These are phyloP conservation scores for Diplosoma virens DNA, from an alignment of 23 tunicate species.

Conservation along the genomic window DNA sequence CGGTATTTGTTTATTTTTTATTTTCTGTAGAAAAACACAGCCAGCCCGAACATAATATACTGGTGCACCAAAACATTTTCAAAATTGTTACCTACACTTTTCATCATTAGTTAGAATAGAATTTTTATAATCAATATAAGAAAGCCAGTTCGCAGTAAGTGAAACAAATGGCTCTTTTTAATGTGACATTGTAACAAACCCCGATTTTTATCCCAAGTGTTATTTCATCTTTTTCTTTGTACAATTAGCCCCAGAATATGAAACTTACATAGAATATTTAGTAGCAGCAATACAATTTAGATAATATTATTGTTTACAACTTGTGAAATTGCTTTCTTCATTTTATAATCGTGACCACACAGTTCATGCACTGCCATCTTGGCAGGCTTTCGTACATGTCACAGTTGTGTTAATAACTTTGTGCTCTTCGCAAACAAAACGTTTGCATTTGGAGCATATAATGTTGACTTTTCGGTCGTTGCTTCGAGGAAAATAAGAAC, in stretches of 20 bases:
- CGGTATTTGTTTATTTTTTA: background rate
- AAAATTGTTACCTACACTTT: background rate
- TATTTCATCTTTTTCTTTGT: background rate
- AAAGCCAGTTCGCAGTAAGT: background rate
- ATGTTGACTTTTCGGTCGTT: no score
- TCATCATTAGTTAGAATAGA: background rate
- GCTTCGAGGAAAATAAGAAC: no score
- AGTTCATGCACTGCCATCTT: slow-evolving; percentile 24
- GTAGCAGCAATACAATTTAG: background rate
- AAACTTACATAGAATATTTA: background rate
- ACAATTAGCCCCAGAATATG: background rate
- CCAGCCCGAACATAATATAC: background rate
- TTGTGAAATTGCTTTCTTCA: background rate
- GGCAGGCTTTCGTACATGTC: slow-evolving; percentile 8
- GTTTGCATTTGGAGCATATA: slow-evolving; percentile 27
- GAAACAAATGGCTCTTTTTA: background rate
- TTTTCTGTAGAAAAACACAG: background rate
- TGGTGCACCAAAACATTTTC: background rate
- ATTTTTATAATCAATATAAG: background rate
- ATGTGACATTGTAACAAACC: background rate
- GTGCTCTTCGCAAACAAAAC: slow-evolving; percentile 25
- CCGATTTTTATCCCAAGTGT: background rate
- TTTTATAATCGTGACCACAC: background rate
- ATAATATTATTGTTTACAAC: background rate
- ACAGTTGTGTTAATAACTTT: slow-evolving; percentile 18